These are phyloP conservation scores for Magallana gigas DNA, from an alignment of 1,140 invertebrate genomes.

Conservation along the genomic window DNA sequence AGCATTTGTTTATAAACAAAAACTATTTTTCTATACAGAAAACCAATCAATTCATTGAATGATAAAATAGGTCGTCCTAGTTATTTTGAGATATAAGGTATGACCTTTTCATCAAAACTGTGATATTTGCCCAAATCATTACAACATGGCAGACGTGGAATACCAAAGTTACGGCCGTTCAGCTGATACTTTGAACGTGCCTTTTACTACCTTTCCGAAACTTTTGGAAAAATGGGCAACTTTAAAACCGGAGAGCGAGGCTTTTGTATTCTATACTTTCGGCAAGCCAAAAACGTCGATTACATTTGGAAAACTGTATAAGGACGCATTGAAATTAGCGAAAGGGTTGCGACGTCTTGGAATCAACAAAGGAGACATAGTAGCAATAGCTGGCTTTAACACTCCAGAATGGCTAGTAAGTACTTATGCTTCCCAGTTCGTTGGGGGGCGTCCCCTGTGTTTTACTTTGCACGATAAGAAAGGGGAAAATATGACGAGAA, in stretches of 20 bases:
- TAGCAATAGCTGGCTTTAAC: background rate
- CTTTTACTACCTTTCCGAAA: background rate
- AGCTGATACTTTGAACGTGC: background rate
- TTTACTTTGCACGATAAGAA: background rate
- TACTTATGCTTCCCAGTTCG: background rate
- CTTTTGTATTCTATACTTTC: background rate
- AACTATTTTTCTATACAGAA: too few species aligned
- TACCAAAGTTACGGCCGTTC: background rate
- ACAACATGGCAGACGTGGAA: background rate
- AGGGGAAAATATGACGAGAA: background rate
- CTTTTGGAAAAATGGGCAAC: background rate
- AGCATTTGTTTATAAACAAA: too few species aligned
- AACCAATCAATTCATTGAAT: too few species aligned
- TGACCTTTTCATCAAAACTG: too few species aligned
- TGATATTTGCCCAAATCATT: too few species aligned
- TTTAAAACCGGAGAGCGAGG: background rate
- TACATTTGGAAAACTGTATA: background rate
- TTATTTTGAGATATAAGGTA: too few species aligned
- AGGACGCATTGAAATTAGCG: background rate
- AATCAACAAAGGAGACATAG: background rate
- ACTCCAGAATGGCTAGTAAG: background rate
- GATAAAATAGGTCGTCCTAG: too few species aligned
- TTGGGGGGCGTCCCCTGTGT: background rate
- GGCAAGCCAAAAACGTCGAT: background rate
- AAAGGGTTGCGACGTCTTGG: background rate